Evolutionary conservation across 2,888 invertebrate species (phyloP).

Genomic region (Ormia ochracea): DNA sequence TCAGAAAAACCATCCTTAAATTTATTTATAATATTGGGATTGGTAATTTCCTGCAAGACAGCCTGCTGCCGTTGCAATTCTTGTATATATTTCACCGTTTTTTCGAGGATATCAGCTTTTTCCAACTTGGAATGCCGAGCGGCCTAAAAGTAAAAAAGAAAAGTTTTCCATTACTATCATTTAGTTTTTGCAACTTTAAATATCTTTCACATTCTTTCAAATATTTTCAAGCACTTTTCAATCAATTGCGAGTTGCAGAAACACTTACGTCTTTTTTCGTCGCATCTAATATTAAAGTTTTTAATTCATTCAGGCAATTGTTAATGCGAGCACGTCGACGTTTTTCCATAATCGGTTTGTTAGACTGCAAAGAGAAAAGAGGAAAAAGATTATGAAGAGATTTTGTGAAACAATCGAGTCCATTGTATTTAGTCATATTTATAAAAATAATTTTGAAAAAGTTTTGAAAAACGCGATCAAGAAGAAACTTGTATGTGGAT

Average conservation of each 20-base stretch:
- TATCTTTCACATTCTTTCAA: too few relatives aligned
- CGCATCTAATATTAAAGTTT: constrained; percentile 89
- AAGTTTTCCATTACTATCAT: background rate
- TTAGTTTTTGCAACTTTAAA: background rate
- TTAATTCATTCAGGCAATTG: constrained; percentile 90
- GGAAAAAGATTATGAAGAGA: background rate
- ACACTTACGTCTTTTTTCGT: constrained; percentile 92
- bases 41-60: constrained; percentile 87
- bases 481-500: background rate
- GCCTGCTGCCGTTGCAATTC: constrained; percentile 91
- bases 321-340: constrained; percentile 92
- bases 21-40: constrained; percentile 89
- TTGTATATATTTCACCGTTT: constrained; percentile 95
- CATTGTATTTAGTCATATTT: constrained; percentile 39
- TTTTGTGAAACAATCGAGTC: too few relatives aligned
- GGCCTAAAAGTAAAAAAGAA: constrained; percentile 82
- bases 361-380: constrained; percentile 82
- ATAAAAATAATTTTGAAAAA: constrained; percentile 42
- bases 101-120: constrained; percentile 96
- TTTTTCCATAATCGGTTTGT: constrained; percentile 96
- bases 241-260: background rate
- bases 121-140: constrained; percentile 95
- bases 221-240: background rate
- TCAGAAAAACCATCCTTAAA: constrained; percentile 93
- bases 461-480: background rate